These are phyloP conservation scores for Bos javanicus DNA, from an alignment of 2,113 vertebrate genomes.

Conservation along the genomic window DNA sequence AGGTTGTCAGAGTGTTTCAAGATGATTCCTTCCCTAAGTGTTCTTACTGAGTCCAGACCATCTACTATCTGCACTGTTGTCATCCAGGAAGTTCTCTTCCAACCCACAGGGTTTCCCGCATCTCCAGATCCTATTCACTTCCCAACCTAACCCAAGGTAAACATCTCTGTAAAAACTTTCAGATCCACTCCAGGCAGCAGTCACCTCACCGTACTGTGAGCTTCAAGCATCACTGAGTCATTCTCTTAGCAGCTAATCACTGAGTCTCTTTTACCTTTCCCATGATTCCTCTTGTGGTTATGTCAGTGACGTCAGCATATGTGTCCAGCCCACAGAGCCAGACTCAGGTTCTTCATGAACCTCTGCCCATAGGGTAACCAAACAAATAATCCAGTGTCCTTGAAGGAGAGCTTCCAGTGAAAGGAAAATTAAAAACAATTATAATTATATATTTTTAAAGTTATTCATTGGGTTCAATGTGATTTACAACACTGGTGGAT, in stretches of 20 bases:
- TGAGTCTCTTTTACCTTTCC: background rate
- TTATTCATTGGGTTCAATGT: background rate
- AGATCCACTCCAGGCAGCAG: background rate
- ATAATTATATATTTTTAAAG: background rate
- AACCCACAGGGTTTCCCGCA: background rate
- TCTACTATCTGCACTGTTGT: accelerated
- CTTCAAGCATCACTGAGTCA: background rate
- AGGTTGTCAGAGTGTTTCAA: background rate
- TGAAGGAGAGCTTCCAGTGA: background rate
- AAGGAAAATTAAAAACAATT: background rate
- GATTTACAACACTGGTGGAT: background rate
- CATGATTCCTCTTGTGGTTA: background rate
- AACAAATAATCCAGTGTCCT: background rate
- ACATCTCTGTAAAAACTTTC: background rate
- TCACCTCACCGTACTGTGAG: background rate
- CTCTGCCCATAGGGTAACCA: background rate
- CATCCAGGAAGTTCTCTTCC: background rate
- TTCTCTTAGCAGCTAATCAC: background rate
- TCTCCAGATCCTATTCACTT: background rate
- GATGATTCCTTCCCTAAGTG: background rate
- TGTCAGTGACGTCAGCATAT: background rate
- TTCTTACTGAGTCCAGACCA: background rate
- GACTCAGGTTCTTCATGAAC: background rate
- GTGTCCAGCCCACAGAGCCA: background rate
- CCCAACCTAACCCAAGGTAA: background rate